Conservation (phyloP, 1,140 invertebrate genomes). For the Coenobita brevimanus region DNA sequence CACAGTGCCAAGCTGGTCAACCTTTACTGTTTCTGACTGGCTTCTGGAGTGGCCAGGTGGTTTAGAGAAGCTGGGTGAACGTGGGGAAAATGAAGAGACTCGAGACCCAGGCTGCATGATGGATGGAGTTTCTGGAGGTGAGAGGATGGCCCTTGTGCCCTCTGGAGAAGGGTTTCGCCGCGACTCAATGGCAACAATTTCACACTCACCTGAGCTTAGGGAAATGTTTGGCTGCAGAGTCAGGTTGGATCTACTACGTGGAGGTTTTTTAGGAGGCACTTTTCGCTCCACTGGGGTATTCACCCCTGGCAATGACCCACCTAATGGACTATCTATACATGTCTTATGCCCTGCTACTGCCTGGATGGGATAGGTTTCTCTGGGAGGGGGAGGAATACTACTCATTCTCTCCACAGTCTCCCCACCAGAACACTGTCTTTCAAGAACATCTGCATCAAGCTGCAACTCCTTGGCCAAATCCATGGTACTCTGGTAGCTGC, state of each 20-base stretch:
- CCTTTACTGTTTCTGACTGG: conserved; percentile 26
- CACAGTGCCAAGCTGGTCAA: not conserved
- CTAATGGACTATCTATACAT: not conserved
- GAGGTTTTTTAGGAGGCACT: conserved; percentile 33
- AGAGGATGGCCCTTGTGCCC: not conserved
- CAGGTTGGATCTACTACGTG: not conserved
- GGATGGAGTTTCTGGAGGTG: conserved; percentile 2
- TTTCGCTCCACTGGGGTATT: not conserved
- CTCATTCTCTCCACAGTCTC: too few species aligned
- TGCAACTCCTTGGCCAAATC: conserved; percentile 32
- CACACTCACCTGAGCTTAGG: not conserved
- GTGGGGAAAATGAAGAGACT: conserved; percentile 35
- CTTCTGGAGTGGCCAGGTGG: conserved; percentile 43
- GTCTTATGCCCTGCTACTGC: not conserved
- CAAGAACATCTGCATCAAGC: conserved; percentile 20
- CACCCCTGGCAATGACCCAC: not conserved
- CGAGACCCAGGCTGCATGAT: conserved; percentile 8
- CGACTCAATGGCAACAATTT: not conserved
- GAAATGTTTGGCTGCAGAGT: not conserved
- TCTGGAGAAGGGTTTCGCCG: not conserved
- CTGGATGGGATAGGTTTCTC: too few species aligned
- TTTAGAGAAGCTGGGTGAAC: not conserved
- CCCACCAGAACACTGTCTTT: not conserved
- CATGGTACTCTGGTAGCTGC: conserved; percentile 44
- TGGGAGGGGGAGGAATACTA: too few species aligned